Evolutionary conservation across 2,888 invertebrate genomes (phyloP), one percentile per base, ranked within the genome.

Genomic region (Hydraecia micacea): DNA sequence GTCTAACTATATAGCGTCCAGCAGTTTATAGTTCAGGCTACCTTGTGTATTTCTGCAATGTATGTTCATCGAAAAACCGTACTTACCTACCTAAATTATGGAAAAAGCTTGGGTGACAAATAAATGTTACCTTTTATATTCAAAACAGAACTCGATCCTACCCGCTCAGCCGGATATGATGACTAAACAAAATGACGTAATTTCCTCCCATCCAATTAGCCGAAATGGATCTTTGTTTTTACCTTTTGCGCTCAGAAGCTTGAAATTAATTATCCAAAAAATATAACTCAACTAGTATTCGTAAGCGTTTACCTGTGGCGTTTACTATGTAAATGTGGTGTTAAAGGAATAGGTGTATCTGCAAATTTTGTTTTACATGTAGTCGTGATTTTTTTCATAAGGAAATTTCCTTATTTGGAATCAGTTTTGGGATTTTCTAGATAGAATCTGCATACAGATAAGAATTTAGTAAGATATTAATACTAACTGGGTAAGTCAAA

Each of bases 151-250:
- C 13, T 65, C 52, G 49, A 63, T 25, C 13, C 74, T 60, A 73
- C 75, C 60, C 71, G 58, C 72, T 82, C 62, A 46, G 74, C 46
- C 73, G 85, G 75, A 79, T 87, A 79, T 79, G 80, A 88, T 65
- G 84, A 84, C 84, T 73, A 69, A 80, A 80, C 75, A 74, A 62
- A 84, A 81, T 81, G 74, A 71, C 87, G 79, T 77, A 60, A 88
- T 87, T 85, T 76, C 52, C 77, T 72, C 46, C 62, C 69, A 78
- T 84, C 78, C 87, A 88, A 88, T 87, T 87, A 87, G 76, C 70
- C 63, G 63, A 69, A 87, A 85, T 88, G 81, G 79, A 78, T 78
- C 75, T 81, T 80, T 87, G 87, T 84, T 81, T 86, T 73, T 65
- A 84, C 84, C 70, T 79, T 84, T 79, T 39, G 68, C 60, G 52